Base-by-base conservation (phyloP, 2,797 vertebrate species). In the Sciaenops ocellatus region DNA sequence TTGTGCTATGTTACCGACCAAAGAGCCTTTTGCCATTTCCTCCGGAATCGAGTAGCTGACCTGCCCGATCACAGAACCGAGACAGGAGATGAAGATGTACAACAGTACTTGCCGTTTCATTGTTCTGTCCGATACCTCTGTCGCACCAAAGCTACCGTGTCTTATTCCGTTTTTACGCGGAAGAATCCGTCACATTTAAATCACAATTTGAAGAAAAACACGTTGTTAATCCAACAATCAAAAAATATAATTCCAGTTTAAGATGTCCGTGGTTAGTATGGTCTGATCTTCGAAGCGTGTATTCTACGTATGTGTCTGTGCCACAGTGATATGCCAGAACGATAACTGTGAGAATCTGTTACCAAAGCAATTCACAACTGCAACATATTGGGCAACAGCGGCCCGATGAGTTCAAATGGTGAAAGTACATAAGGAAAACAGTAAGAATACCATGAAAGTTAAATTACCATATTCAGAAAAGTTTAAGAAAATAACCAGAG, bases 21-120 rank as follows among this genome's bases (percentile, higher is more conserved):
- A 68, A 12, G 92, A 92, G 3, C 90, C 92, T 84, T 73, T 88
- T 0, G 51, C 6, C 91, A 93, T 85, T 77, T 94, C 93, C 64
- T 94, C 93, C 0, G 90, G 89, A 60, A 94, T 59, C 0, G 92
- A 90, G 47, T 93, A 93, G 69, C 79, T 90, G 69, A 91, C 80
- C 78, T 93, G 90, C 2, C 82, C 83, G 0, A 60, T 3, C 60
- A 78, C 87, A 22, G 24, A 79, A 12, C 20, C 2, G 28, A 87
- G 46, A 50, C n/a, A 83, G 34, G 85, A 6, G 66, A 90, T 8
- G 17, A 67, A 78, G 47, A 90, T 10, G 1, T 85, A 46, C 44
- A 81, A 79, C 63, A 88, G 69, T 76, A 92, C 86, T 90, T 90
- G 88, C 82, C 81, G 85, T 68, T 48, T 68, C 90, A 93, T 89